Base-by-base conservation (phyloP, 2,113 vertebrate genomes). In the Cyanoramphus novaezelandiae region DNA sequence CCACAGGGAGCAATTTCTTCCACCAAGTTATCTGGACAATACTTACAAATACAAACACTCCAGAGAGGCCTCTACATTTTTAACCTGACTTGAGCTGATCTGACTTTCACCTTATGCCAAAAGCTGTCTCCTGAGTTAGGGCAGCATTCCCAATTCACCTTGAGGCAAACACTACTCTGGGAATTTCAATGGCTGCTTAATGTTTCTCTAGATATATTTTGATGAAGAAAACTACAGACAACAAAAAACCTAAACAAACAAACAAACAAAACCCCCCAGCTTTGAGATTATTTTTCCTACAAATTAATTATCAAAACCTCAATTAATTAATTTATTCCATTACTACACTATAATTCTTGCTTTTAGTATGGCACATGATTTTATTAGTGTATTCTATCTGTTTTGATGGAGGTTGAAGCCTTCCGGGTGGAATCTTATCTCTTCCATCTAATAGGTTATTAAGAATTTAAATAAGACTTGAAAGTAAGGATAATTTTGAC, bases 381-480 rank as follows among this genome's bases (percentile, higher is more conserved):
- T 96, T 96, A 96, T 96, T 96, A 95, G 85, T 82, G 46, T 90
- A 62, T 95, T 93, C 92, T 71, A 83, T 96, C 81, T 75, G 77
- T 88, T 95, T 72, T 78, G 91, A 96, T 60, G 83, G 71, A 88
- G 94, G 90, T 65, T 81, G 80, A 95, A 83, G 71, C 90, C 97
- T 96, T 95, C 74, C 21, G 69, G 82, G 86, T 81, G 18, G n/a
- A 90, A 68, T 94, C 72, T 95, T 81, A 78, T 75, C 91, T 87
- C 67, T 64, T 82, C 65, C 59, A 41, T 44, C 62, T 93, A 97
- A 97, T 94, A 96, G 84, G 82, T 82, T 88, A 96, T 95, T 92
- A 95, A 83, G 89, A 96, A 97, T 97, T 95, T 96, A 97, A 97
- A 96, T 92, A 97, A 97, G 95, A 88, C 90, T 97, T 95, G 84